phyloP scores from a whole-genome alignment of 2,797 vertebrate genomes.

The Argentina silus region DNA sequence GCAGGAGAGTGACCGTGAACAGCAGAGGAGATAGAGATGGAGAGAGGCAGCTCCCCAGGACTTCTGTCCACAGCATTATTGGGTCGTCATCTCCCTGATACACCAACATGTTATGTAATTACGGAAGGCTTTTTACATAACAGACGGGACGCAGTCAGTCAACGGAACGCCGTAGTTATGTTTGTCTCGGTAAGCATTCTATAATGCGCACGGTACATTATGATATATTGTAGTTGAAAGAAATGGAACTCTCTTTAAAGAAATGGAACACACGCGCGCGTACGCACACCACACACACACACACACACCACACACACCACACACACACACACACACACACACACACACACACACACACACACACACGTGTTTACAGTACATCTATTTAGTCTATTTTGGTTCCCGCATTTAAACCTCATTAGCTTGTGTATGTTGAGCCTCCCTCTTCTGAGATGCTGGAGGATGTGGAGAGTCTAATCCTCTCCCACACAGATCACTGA shows the following conservation, averaged over 20 bases:
- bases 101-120: constrained; percentile 5
- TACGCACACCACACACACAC: no score
- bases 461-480: constrained; percentile 61
- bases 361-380: not conserved
- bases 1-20: constrained; percentile 9
- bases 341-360: not conserved
- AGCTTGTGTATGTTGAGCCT: constrained; percentile 49
- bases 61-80: constrained; percentile 19
- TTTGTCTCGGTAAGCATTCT: not conserved
- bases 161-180: not conserved
- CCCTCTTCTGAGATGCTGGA: constrained; percentile 54
- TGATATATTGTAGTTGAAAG: not conserved
- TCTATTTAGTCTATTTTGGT: no score
- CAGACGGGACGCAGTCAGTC: not conserved
- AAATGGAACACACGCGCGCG: no score
- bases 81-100: constrained; percentile 9
- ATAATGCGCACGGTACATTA: not conserved
- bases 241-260: no score
- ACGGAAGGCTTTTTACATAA: not conserved
- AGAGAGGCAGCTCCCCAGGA: constrained; percentile 29
- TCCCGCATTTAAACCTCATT: constrained; percentile 60
- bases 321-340: not conserved
- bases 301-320: no score
- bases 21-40: constrained; percentile 2
- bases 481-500: constrained; percentile 67